Evolutionary conservation across 2,888 invertebrate species (phyloP), one percentile per base, ranked within the genome.

Genomic region (Cosmia trapezina): DNA sequence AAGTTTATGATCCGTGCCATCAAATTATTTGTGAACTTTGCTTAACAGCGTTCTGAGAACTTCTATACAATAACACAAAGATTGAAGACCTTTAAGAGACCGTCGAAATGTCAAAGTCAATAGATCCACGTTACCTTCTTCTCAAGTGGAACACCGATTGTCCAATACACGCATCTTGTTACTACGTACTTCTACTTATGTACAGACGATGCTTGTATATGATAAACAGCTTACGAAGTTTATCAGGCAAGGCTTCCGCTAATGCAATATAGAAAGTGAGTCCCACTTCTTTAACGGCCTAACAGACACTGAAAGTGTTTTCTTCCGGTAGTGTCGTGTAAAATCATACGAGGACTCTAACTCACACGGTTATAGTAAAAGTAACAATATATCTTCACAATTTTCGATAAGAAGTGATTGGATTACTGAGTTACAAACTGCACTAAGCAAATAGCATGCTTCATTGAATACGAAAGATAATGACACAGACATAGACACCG

Each of bases 261-360:
- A 79, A 65, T 81, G 83, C 80, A 81, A 83, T 78, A 68, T 86
- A 81, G 79, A 84, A 84, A 78, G 82, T 71, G 63, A 70, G 70
- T 81, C 71, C 81, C 62, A 74, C 73, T 84, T 79, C 64, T 68
- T 78, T 53, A 69, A 65, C 70, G 43, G 71, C 14, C 54, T 49
- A 73, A 74, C 64, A 76, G 65, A 84, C 51, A 72, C 70, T 76
- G 79, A 78, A 79, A 78, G 76, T 86, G 76, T 77, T 85, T 60
- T 78, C 73, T 79, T 75, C 65, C 65, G 71, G 57, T 67, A 65
- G 22, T 70, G 37, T 72, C 69, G 53, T 70, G 81, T 80, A 66
- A 76, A 79, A 70, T 76, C 72, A 76, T 71, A 75, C 63, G 66
- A 66, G 33, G 67, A 67, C 43, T 59, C 43, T 59, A 70, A 66